phyloP scores from a whole-genome alignment of 2,113 vertebrate species.

The Chloebia gouldiae region DNA sequence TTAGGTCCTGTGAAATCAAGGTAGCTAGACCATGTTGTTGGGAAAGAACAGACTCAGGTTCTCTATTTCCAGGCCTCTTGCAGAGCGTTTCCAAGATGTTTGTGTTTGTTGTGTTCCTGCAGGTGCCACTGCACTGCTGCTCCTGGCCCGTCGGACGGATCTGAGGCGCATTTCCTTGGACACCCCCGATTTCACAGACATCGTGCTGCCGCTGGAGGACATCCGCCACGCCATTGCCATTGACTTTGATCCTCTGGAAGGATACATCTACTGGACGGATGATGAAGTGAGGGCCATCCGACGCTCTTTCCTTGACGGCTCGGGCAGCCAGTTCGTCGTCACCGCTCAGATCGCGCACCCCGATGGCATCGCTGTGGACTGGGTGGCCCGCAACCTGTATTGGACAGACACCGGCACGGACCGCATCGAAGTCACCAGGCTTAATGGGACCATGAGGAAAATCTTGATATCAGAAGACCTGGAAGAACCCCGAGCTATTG shows the following conservation, averaged over 20 bases:
- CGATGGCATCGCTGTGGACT: conserved; percentile 94
- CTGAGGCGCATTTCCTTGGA: conserved; percentile 93
- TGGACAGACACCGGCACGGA: conserved; percentile 98
- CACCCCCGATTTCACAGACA: conserved; percentile 93
- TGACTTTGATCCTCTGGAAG: conserved; percentile 94
- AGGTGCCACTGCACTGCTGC: conserved; percentile 90
- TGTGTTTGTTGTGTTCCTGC: not conserved
- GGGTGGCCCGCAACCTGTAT: conserved; percentile 95
- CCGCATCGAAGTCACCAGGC: conserved; percentile 93
- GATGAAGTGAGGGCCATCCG: conserved; percentile 94
- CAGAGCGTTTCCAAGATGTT: not conserved
- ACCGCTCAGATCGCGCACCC: conserved; percentile 93
- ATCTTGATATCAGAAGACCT: conserved; percentile 94
- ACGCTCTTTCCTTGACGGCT: conserved; percentile 85
- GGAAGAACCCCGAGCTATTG: conserved; percentile 94
- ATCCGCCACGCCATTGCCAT: conserved; percentile 97
- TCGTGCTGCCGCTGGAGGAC: conserved; percentile 89
- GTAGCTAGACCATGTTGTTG: not conserved
- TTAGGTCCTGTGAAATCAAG: not conserved
- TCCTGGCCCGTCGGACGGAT: conserved; percentile 90
- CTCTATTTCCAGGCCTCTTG: not conserved
- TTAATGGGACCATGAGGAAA: conserved; percentile 97
- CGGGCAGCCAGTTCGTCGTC: conserved; percentile 87
- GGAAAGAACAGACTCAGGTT: not conserved
- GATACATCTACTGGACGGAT: conserved; percentile 94